phyloP scores from a whole-genome alignment of 2,113 vertebrate species.

The Psilopsiagon aurifrons region DNA sequence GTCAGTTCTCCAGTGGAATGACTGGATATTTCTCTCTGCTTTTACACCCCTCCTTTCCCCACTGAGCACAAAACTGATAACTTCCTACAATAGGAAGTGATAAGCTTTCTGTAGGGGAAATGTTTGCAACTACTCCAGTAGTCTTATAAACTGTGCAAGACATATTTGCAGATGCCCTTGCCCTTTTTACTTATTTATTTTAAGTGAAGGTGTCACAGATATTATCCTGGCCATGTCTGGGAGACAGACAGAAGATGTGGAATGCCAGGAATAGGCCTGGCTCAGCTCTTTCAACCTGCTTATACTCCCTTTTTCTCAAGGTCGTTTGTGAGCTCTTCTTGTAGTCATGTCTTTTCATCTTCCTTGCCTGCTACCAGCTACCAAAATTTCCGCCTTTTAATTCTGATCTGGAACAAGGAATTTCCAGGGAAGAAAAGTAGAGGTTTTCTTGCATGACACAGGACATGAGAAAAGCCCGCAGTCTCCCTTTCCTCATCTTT shows the following conservation, averaged over 20 bases:
- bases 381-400: neutral
- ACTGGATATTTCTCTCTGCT: neutral
- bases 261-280: neutral
- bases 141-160: neutral
- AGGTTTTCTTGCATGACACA: neutral
- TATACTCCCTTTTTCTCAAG: neutral
- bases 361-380: neutral
- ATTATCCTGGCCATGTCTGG: neutral
- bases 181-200: neutral
- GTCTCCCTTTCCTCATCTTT: neutral
- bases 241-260: neutral
- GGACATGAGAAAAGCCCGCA: neutral
- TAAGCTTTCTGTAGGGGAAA: rapidly evolving
- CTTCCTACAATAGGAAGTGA: rapidly evolving
- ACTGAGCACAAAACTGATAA: neutral
- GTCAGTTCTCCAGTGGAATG: neutral
- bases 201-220: neutral
- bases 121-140: neutral
- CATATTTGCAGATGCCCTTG: rapidly evolving
- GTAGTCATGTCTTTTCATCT: neutral
- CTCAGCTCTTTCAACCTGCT: neutral
- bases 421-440: neutral
- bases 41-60: neutral
- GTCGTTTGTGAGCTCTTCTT: neutral
- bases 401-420: neutral